phyloP scores from a whole-genome alignment of 2,888 invertebrate species.

The Eupithecia tripunctaria region DNA sequence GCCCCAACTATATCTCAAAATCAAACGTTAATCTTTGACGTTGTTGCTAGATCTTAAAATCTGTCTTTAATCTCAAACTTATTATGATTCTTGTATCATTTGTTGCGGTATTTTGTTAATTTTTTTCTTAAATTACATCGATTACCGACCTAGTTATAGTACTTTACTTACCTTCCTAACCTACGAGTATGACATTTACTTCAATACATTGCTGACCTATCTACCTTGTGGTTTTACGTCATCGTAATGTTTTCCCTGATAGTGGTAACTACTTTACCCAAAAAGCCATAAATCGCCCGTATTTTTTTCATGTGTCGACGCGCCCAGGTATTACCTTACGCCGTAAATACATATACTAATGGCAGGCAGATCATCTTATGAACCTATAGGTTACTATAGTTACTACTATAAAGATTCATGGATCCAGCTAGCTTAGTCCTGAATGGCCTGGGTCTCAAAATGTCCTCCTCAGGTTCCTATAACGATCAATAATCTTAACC shows the following conservation, averaged over 20 bases:
- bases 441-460: neutral
- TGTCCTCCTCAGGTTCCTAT: neutral
- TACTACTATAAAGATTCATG: too few relatives aligned
- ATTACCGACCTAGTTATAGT: neutral
- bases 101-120: neutral
- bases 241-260: neutral
- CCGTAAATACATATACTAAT: neutral
- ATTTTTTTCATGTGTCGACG: neutral
- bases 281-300: neutral
- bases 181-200: neutral
- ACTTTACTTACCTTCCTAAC: neutral
- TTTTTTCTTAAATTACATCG: neutral
- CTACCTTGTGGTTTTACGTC: neutral
- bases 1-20: neutral
- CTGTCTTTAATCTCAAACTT: neutral
- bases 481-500: too few relatives aligned
- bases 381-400: too few relatives aligned
- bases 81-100: neutral
- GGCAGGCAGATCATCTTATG: neutral
- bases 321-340: neutral
- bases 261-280: neutral
- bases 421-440: neutral
- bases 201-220: neutral
- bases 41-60: too few relatives aligned
- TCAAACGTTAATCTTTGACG: neutral